A percentile compares a stretch with the other conserved stretches of the same genome.
Evolutionary conservation across 2,797 vertebrate genomes (phyloP).

Genomic region (Chaetodon trifasciatus): DNA sequence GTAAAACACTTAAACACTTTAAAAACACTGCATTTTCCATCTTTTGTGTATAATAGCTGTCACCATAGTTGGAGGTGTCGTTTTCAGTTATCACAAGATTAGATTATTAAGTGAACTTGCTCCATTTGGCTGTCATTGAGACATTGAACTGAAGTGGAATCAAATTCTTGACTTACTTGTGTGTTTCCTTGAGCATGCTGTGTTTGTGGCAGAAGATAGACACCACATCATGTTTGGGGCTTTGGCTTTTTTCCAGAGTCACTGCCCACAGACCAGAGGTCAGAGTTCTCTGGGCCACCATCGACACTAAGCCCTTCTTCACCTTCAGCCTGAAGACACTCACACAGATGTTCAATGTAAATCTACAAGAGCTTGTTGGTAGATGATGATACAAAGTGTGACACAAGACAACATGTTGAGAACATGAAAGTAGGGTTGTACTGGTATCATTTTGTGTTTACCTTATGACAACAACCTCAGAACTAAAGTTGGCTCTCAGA

Average conservation of each 20-base stretch:
- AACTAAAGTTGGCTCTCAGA: conserved; percentile 78
- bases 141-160: not conserved
- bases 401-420: conserved; percentile 13
- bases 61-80: not conserved
- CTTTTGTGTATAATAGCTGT: not conserved
- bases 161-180: conserved; percentile 31
- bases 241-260: conserved; percentile 78
- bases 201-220: conserved; percentile 80
- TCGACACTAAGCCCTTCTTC: conserved; percentile 81
- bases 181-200: conserved; percentile 18
- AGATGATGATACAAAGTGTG: not conserved
- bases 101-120: not conserved
- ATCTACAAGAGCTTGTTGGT: not conserved
- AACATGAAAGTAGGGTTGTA: not conserved
- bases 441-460: conserved; percentile 36
- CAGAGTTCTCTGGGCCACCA: conserved; percentile 72
- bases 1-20: not conserved
- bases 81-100: not conserved
- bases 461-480: conserved; percentile 79
- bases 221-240: conserved; percentile 76
- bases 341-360: not conserved
- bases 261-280: conserved; percentile 78
- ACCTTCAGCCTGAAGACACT: conserved; percentile 75
- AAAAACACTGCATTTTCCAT: not conserved
- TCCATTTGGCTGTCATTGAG: not conserved